Conservation (phyloP, 2,888 invertebrate genomes). For the Acanthosepion esculentum region DNA sequence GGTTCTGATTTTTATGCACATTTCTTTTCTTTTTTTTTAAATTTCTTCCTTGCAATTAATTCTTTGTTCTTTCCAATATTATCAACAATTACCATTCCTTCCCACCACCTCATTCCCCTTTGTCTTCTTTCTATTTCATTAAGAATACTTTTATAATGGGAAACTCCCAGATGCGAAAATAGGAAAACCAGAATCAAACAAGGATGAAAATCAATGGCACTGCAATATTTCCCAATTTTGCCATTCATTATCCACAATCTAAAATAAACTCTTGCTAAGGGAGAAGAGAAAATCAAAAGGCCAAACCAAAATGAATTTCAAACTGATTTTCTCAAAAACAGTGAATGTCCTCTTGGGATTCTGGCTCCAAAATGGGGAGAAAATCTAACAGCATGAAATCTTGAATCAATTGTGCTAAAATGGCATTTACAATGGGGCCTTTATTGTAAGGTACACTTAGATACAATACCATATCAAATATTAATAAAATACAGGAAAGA, state of each 20-base stretch:
- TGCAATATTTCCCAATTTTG: background rate
- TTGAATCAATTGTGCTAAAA: too few species aligned
- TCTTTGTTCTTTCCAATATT: conserved; percentile 33
- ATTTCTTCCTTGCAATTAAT: background rate
- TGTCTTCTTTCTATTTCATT: background rate
- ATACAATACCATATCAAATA: too few species aligned
- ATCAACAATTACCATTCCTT: background rate
- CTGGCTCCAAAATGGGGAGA: too few species aligned
- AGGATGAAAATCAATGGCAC: conserved; percentile 15
- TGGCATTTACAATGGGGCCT: too few species aligned
- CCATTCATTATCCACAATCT: background rate
- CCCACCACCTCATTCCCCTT: background rate
- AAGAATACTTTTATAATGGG: conserved; percentile 8
- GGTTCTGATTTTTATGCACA: background rate
- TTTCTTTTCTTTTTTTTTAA: background rate
- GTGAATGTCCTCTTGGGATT: too few species aligned
- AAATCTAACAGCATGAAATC: too few species aligned
- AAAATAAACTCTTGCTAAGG: too few species aligned
- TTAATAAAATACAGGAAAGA: too few species aligned
- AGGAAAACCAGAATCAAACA: background rate
- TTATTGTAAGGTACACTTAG: too few species aligned
- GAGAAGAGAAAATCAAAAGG: too few species aligned
- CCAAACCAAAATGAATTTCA: too few species aligned
- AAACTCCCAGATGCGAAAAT: conserved; percentile 9
- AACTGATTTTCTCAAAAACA: too few species aligned